A percentile compares a stretch with the other conserved stretches of the same genome.
Conservation (phyloP, 2,113 vertebrate genomes). For the Damaliscus lunatus region DNA sequence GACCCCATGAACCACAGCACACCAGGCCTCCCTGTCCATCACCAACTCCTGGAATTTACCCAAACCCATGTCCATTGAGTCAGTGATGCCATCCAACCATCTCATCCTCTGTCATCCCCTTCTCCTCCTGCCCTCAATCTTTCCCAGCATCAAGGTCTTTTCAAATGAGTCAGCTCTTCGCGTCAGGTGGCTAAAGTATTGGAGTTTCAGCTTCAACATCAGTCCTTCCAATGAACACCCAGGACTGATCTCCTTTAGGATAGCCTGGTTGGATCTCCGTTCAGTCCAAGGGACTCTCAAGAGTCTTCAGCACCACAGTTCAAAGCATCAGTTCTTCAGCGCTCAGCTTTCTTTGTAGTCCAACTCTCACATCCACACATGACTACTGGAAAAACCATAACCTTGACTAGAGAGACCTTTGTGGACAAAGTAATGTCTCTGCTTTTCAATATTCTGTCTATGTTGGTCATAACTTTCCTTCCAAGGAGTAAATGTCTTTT, state of each 20-base stretch:
- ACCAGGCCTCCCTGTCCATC: neutral
- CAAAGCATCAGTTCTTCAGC: rapidly evolving
- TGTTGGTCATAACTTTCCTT: neutral
- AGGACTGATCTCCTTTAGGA: neutral
- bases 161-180: neutral
- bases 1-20: neutral
- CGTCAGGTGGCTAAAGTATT: neutral
- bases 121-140: rapidly evolving
- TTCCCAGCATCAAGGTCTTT: neutral
- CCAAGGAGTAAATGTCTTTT: neutral
- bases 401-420: neutral
- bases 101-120: neutral
- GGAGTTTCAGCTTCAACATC: neutral
- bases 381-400: neutral
- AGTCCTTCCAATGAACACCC: neutral
- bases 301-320: neutral
- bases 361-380: neutral
- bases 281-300: neutral
- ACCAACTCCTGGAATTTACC: neutral
- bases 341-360: neutral
- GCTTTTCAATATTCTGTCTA: neutral
- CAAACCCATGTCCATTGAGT: neutral
- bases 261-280: neutral
- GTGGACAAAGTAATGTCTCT: neutral
- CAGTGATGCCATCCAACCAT: neutral